Evolutionary conservation across 2,797 vertebrate genomes (phyloP).

Genomic region (Acanthurus lineatus): DNA sequence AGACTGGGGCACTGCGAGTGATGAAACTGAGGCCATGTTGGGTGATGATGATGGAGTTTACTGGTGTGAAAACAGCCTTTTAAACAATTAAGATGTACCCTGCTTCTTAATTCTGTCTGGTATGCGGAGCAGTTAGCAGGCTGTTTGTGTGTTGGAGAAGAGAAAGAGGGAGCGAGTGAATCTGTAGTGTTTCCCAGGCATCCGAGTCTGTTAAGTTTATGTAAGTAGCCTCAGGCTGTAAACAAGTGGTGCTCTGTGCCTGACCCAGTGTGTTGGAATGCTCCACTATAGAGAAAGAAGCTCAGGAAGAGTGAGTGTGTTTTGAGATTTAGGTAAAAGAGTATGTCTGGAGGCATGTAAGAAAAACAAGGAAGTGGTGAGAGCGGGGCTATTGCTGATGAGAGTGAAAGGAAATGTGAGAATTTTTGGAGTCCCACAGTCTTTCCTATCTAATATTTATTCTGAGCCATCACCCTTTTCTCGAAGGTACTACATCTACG

Average conservation of each 20-base stretch:
- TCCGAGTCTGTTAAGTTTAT: conserved; percentile 80
- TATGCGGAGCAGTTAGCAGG: conserved; percentile 47
- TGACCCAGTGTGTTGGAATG: conserved; percentile 74
- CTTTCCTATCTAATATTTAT: conserved; percentile 39
- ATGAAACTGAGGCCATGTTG: conserved; percentile 22
- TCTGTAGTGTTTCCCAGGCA: conserved; percentile 79
- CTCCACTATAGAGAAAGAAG: conserved; percentile 60
- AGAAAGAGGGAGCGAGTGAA: conserved; percentile 37
- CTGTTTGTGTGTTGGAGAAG: conserved; percentile 23
- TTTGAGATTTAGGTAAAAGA: conserved; percentile 59
- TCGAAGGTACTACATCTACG: neutral
- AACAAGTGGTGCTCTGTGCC: conserved; percentile 87
- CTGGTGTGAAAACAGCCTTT: conserved; percentile 23
- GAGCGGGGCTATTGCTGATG: conserved; percentile 39
- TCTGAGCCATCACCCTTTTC: conserved; percentile 11
- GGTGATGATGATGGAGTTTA: conserved; percentile 2
- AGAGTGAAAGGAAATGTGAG: conserved; percentile 48
- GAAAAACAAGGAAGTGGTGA: conserved; percentile 55
- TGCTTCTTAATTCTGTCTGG: conserved; percentile 60
- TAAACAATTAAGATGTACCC: conserved; percentile 49
- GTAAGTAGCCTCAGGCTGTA: conserved; percentile 83
- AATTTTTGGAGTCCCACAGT: conserved; percentile 23
- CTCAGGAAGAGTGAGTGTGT: conserved; percentile 28
- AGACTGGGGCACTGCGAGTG: neutral
- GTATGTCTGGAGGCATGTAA: conserved; percentile 34